Evolutionary conservation across 2,888 invertebrate genomes (phyloP).

Genomic region (Rhagonycha fulva): DNA sequence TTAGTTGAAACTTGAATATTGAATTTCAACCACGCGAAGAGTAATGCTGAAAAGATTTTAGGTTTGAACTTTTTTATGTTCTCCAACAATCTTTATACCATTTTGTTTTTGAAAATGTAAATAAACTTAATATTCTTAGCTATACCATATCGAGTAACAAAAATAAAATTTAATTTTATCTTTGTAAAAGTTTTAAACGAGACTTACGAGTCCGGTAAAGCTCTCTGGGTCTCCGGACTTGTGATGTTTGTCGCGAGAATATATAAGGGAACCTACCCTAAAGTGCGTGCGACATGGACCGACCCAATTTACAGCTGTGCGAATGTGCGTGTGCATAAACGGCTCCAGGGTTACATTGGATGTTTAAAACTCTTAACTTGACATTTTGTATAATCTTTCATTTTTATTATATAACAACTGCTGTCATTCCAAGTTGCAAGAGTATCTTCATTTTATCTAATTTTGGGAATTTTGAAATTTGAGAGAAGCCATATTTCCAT

Average conservation of each 20-base stretch:
- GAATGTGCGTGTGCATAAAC: slow-evolving; percentile 40
- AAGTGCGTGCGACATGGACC: slow-evolving; percentile 43
- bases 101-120: not conserved
- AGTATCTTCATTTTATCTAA: not conserved
- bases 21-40: not conserved
- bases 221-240: slow-evolving; percentile 15
- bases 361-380: slow-evolving; percentile 22
- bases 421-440: not conserved
- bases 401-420: not conserved
- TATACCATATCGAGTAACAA: too few relatives aligned
- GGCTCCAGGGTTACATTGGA: slow-evolving; percentile 28
- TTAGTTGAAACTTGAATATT: not conserved
- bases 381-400: not conserved
- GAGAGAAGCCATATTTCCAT: not conserved
- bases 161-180: not conserved
- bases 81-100: not conserved
- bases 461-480: not conserved
- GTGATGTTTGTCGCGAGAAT: slow-evolving; percentile 20
- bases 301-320: slow-evolving; percentile 45
- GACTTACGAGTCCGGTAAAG: slow-evolving; percentile 2
- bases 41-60: not conserved
- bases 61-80: not conserved
- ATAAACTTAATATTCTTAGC: not conserved
- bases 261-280: slow-evolving; percentile 41
- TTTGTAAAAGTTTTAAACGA: not conserved